Evolutionary conservation across 1,140 invertebrate species (phyloP).

Genomic region (Monochamus saltuarius): DNA sequence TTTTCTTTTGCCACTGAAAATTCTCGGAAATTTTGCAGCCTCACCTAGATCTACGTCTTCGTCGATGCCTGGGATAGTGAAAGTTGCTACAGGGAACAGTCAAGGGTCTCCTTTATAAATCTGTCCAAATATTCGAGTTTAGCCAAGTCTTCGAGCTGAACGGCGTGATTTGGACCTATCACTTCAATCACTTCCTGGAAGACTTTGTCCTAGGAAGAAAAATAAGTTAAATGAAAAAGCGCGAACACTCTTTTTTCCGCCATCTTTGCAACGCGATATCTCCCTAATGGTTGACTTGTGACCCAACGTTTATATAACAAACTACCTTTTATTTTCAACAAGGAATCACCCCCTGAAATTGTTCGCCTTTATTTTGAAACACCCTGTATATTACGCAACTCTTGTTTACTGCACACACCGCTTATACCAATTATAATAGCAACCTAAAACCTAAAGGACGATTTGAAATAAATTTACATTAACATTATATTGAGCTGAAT

Average conservation of each 20-base stretch:
- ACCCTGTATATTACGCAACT: no score
- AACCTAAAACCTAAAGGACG: no score
- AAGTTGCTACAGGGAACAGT: slow-evolving; percentile 63
- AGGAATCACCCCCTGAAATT: no score
- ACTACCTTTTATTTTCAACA: no score
- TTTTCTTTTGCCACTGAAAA: background rate
- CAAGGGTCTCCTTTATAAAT: slow-evolving; percentile 66
- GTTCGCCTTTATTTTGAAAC: no score
- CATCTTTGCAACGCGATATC: no score
- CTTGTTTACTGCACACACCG: no score
- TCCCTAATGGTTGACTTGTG: no score
- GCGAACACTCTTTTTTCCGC: background rate
- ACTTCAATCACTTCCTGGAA: slow-evolving; percentile 60
- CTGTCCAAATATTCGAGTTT: slow-evolving; percentile 64
- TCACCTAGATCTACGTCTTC: slow-evolving; percentile 48
- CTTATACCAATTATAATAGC: no score
- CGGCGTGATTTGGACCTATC: slow-evolving; percentile 49
- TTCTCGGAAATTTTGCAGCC: background rate
- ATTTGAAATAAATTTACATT: no score
- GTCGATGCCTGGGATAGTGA: slow-evolving; percentile 54
- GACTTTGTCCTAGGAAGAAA: slow-evolving; percentile 56
- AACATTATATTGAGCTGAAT: no score
- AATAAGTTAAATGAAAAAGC: background rate
- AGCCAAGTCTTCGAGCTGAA: slow-evolving; percentile 58
- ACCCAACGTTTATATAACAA: no score